Conservation (phyloP, 2,888 invertebrate genomes). For the Brachylomia viminalis region DNA sequence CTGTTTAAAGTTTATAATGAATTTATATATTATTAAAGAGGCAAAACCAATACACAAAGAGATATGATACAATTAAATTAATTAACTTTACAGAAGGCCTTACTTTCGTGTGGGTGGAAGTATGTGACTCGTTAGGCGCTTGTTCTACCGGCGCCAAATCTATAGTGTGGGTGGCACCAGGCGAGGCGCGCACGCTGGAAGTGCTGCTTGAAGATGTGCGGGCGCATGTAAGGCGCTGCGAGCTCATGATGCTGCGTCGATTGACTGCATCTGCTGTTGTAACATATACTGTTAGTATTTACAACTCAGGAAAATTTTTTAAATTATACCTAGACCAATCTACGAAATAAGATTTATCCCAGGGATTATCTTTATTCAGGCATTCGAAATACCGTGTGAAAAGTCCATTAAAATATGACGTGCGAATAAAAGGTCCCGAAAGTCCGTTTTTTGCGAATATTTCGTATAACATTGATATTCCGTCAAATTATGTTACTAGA, state of each 20-base stretch:
- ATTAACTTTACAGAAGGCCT: constrained; percentile 69
- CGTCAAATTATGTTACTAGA: too few species aligned
- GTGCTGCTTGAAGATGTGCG: constrained; percentile 66
- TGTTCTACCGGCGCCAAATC: constrained; percentile 68
- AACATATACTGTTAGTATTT: constrained; percentile 73
- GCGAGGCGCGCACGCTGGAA: constrained; percentile 68
- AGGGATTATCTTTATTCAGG: neutral
- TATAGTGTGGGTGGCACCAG: constrained; percentile 63
- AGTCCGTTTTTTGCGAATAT: too few species aligned
- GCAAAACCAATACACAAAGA: neutral
- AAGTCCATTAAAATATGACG: too few species aligned
- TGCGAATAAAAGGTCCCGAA: too few species aligned
- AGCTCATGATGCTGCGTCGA: constrained; percentile 68
- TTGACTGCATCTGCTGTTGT: constrained; percentile 69
- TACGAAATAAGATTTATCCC: too few species aligned
- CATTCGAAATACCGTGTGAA: neutral
- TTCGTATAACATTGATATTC: too few species aligned
- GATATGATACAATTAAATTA: neutral
- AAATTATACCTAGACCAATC: too few species aligned
- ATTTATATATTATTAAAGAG: neutral
- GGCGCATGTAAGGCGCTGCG: constrained; percentile 75
- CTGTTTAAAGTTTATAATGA: neutral
- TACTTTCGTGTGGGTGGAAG: constrained; percentile 75
- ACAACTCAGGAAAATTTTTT: too few species aligned
- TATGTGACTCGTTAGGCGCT: constrained; percentile 78